phyloP scores from a whole-genome alignment of 2,113 vertebrate genomes.

The Melospiza georgiana region DNA sequence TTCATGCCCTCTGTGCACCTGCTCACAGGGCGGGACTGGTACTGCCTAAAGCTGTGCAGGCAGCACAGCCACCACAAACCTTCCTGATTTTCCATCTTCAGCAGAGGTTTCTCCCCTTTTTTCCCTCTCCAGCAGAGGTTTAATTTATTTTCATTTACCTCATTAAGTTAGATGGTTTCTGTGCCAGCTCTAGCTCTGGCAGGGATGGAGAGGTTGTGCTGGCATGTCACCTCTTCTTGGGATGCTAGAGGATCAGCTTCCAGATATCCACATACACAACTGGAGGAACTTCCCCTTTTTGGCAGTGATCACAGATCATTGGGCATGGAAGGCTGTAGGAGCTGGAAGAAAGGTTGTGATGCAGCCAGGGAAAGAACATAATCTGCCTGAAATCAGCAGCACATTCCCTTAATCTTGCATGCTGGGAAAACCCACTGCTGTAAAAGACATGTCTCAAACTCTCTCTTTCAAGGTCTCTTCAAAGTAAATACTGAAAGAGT shows the following conservation, averaged over 20 bases:
- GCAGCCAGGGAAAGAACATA: not conserved
- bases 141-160: no score
- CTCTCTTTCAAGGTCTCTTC: not conserved
- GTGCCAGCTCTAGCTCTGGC: not conserved
- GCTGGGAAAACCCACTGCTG: not conserved
- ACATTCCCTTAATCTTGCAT: rapidly evolving
- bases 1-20: not conserved
- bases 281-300: not conserved
- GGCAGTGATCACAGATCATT: not conserved
- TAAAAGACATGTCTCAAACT: not conserved
- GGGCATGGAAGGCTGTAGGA: not conserved
- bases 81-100: no score
- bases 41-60: not conserved
- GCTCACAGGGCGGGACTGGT: not conserved
- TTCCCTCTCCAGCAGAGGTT: no score
- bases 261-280: not conserved
- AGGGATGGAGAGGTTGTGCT: not conserved
- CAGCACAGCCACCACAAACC: not conserved
- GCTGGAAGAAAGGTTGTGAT: not conserved
- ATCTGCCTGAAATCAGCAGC: not conserved
- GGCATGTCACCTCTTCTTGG: not conserved
- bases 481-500: not conserved
- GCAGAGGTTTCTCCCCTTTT: no score
- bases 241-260: not conserved
- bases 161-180: not conserved